Base-by-base conservation (phyloP, 2,888 invertebrate genomes). In the Microchrysa polita region DNA sequence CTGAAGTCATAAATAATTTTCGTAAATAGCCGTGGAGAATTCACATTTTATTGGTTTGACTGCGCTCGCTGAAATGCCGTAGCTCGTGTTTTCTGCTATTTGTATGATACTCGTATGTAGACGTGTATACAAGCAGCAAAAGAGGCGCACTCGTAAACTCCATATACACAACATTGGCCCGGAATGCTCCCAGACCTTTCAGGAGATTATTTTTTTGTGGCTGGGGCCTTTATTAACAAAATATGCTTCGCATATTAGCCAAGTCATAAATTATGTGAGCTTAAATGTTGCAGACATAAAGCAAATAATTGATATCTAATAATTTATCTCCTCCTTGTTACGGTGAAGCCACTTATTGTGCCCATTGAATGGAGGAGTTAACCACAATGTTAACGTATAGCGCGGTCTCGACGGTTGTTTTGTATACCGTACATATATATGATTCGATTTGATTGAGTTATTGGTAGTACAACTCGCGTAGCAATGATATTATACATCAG, bases 1-100 rank as follows among this genome's bases (percentile, higher is more conserved):
- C 71, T 72, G 74, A 74, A 74, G 76, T 69, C 76, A 77, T 77
- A 77, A 77, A 77, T 77, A 77, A 77, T 76, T 75, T 76, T 76
- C 75, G 48, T 77, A 77, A 77, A 77, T 76, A 75, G 77, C 76
- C 75, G 73, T 72, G 67, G 71, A 72, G 76, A 75, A 77, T 77
- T 72, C 67, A 52, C 71, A 69, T 75, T 73, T 73, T 73, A 61
- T 67, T 34, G 34, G 53, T 34, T 65, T 65, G 65, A 18, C n/a
- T 48, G 69, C n/a, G n/a, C 40, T 69, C 40, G 69, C 40, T 65
- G 69, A 69, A 69, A 69, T 57, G 69, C 20, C 22, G 55, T 23
- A 34, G 69, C 57, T 57, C 40, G 55, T n/a, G 40, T 69, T 57
- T 69, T 69, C 10, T 57, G 69, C 55, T 52, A 40, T 55, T 69